phyloP scores from a whole-genome alignment of 2,888 invertebrate genomes.

The Diploptera punctata region DNA sequence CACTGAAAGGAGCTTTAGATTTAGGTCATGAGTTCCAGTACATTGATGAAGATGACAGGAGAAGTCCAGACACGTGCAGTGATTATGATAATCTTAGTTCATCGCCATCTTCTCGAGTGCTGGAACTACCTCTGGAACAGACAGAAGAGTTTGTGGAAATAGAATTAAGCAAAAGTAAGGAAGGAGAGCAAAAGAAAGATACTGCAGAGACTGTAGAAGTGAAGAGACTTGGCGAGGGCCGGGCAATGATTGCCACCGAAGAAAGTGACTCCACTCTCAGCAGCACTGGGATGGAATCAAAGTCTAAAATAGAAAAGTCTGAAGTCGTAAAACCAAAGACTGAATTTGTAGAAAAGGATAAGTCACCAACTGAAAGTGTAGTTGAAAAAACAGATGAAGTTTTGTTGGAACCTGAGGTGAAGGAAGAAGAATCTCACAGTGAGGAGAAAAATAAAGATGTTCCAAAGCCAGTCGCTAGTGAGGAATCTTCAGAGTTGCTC shows the following conservation, averaged over 20 bases:
- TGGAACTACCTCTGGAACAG: constrained; percentile 46
- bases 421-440: neutral
- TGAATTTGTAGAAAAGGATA: neutral
- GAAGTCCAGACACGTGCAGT: constrained; percentile 27
- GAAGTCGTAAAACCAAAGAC: no score
- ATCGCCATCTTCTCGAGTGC: constrained; percentile 6
- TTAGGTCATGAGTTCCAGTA: constrained; percentile 18
- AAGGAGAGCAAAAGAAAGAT: constrained; percentile 33
- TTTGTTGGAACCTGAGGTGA: neutral
- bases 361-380: neutral
- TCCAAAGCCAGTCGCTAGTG: neutral
- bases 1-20: constrained; percentile 12
- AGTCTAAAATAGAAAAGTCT: no score
- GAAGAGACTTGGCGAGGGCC: constrained; percentile 48
- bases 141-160: constrained; percentile 55
- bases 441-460: neutral
- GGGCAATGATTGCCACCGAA: neutral
- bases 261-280: constrained; percentile 2
- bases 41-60: constrained; percentile 28
- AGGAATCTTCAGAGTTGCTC: neutral
- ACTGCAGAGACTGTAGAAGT: constrained; percentile 46
- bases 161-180: constrained; percentile 59
- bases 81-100: constrained; percentile 39
- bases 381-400: neutral
- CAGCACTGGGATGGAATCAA: neutral